Conservation (phyloP, 2,888 invertebrate genomes). For the Sesia bembeciformis region DNA sequence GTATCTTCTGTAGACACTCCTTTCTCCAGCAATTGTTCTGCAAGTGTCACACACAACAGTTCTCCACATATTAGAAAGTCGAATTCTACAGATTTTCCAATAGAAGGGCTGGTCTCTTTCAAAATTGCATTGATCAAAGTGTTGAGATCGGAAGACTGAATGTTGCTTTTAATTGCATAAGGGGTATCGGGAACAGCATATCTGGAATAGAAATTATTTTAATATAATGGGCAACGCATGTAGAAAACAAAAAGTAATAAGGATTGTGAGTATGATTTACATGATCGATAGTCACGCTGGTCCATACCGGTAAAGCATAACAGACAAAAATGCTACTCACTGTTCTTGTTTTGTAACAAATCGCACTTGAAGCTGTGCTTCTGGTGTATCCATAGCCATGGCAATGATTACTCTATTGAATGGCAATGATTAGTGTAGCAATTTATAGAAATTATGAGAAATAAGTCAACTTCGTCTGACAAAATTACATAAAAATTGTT, state of each 20-base stretch:
- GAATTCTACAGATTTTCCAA: constrained; percentile 78
- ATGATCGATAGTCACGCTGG: too few species aligned
- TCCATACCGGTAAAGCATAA: neutral
- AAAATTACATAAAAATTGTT: too few species aligned
- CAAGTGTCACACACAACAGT: constrained; percentile 80
- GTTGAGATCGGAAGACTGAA: constrained; percentile 81
- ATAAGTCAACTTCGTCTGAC: too few species aligned
- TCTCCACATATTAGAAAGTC: constrained; percentile 93
- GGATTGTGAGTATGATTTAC: too few species aligned
- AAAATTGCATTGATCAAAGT: constrained; percentile 86
- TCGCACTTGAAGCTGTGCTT: constrained; percentile 83
- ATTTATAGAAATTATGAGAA: too few species aligned
- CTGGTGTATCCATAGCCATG: constrained; percentile 39
- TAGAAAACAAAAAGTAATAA: too few species aligned
- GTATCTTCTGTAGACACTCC: constrained; percentile 87
- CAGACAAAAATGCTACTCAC: constrained; percentile 67
- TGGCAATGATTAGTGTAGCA: too few species aligned
- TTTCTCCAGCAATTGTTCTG: constrained; percentile 84
- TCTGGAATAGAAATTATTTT: constrained; percentile 53
- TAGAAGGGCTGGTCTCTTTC: constrained; percentile 63
- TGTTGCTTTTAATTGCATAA: constrained; percentile 84
- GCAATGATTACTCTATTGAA: neutral
- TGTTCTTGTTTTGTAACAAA: constrained; percentile 86
- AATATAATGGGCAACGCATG: too few species aligned
- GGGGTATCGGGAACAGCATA: constrained; percentile 91